Percentiles rank a stretch among this genome's conserved stretches.
phyloP scores from a whole-genome alignment of 2,113 vertebrate genomes.

The Cottus gobio region DNA sequence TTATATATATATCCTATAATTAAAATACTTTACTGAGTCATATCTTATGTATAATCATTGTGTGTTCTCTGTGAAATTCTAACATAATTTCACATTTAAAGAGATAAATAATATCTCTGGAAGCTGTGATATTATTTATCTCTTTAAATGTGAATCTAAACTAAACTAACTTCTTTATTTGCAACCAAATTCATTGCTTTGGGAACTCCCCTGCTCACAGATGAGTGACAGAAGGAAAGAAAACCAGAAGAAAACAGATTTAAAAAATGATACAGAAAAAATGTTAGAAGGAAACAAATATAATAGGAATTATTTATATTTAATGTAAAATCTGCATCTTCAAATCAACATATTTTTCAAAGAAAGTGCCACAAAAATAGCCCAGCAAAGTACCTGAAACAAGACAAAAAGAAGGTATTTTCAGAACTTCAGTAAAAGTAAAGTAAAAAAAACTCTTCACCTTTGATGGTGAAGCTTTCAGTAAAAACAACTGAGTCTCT shows the following conservation, averaged over 20 bases:
- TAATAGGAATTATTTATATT: not conserved
- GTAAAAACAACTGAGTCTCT: not conserved
- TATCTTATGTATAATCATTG: too few relatives aligned
- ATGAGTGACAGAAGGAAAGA: not conserved
- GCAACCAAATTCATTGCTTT: too few relatives aligned
- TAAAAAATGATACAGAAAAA: too few relatives aligned
- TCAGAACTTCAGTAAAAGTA: not conserved
- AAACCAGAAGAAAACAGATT: not conserved
- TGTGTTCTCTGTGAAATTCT: too few relatives aligned
- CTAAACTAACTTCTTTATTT: not conserved
- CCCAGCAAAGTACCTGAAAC: too few relatives aligned
- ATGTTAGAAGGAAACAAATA: not conserved
- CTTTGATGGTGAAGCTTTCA: not conserved
- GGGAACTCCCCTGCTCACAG: constrained; percentile 27
- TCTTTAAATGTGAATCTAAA: not conserved
- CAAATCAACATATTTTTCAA: not conserved
- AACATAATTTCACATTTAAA: too few relatives aligned
- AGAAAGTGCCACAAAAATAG: not conserved
- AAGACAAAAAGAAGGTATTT: too few relatives aligned
- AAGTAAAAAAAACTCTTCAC: too few relatives aligned
- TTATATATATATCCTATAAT: too few relatives aligned
- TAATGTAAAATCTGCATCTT: not conserved
- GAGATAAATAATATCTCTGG: too few relatives aligned
- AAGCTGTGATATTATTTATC: not conserved
- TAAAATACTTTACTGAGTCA: too few relatives aligned